Percentiles rank a stretch among this genome's conserved stretches.
phyloP scores from a whole-genome alignment of 2,113 vertebrate genomes.

The Leptodactylus fuscus region DNA sequence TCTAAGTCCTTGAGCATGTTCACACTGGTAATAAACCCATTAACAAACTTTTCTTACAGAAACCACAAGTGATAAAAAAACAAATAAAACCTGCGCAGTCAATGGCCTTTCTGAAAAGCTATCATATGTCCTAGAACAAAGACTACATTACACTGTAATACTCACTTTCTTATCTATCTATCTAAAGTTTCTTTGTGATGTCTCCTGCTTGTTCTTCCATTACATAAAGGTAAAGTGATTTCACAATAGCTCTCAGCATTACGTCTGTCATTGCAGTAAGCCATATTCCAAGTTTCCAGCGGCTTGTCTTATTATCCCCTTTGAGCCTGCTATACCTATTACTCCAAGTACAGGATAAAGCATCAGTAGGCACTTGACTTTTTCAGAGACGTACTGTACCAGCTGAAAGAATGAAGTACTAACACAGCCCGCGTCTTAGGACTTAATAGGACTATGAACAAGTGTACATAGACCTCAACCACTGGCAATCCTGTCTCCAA shows the following conservation, averaged over 20 bases:
- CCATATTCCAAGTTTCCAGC: neutral
- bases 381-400: neutral
- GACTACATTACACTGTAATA: no score
- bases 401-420: neutral
- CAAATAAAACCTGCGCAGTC: no score
- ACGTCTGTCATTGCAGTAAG: neutral
- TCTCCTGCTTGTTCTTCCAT: neutral
- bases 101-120: no score
- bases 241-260: neutral
- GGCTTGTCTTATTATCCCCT: constrained; percentile 21
- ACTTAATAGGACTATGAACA: neutral
- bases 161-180: neutral
- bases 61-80: no score
- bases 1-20: no score
- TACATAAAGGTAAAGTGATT: neutral
- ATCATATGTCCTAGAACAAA: no score
- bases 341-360: neutral
- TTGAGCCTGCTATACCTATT: constrained; percentile 9
- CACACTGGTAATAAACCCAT: no score
- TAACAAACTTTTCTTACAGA: no score
- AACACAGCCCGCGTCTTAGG: neutral
- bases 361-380: neutral
- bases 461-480: neutral
- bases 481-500: neutral
- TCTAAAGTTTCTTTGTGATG: neutral